Evolutionary conservation across 2,113 vertebrate genomes (phyloP).

Genomic region (Phylloscopus trochilus): DNA sequence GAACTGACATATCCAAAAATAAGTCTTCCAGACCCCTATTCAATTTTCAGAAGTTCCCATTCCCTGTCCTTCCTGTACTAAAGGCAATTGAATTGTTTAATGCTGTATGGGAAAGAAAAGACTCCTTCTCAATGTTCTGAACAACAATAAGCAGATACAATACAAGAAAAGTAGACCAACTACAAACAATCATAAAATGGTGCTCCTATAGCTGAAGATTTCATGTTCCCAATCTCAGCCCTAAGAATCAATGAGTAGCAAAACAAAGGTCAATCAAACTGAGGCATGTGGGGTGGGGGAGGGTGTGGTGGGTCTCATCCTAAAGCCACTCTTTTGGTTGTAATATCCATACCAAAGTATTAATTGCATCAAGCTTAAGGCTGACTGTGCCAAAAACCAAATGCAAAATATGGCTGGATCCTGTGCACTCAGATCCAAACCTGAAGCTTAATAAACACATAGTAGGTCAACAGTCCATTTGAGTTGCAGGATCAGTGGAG

Average conservation of each 20-base stretch:
- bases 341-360: not conserved
- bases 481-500: not conserved
- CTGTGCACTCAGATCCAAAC: not conserved
- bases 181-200: not conserved
- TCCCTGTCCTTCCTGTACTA: not conserved
- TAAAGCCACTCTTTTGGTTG: not conserved
- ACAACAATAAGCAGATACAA: not conserved
- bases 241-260: not conserved
- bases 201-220: not conserved
- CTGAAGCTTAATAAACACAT: not conserved
- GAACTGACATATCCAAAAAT: not conserved
- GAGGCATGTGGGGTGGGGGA: not conserved
- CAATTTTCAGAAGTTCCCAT: not conserved
- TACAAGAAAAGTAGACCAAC: not conserved
- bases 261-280: not conserved
- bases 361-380: not conserved
- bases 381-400: not conserved
- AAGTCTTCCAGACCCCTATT: not conserved
- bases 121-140: not conserved
- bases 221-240: not conserved
- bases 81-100: not conserved
- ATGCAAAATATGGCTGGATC: not conserved
- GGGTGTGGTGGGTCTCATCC: not conserved
- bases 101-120: not conserved
- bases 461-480: not conserved